phyloP scores from a whole-genome alignment of 2,888 invertebrate species.

The Toxonevra muliebris region DNA sequence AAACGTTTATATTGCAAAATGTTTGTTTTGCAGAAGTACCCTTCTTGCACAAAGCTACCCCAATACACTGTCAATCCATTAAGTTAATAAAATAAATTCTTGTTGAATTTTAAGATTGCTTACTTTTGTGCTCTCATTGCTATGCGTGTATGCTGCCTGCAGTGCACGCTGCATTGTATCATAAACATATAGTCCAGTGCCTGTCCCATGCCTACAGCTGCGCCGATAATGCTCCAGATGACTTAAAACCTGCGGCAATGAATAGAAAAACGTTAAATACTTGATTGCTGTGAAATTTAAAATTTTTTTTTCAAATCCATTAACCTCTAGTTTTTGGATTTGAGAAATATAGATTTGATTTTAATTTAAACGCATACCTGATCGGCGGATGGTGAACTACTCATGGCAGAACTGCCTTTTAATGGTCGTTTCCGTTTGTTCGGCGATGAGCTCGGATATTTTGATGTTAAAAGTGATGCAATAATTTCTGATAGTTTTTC shows the following conservation, averaged over 20 bases:
- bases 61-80: no score
- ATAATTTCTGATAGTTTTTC: conserved; percentile 87
- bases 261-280: not conserved
- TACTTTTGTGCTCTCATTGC: conserved; percentile 86
- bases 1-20: no score
- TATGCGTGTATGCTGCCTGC: conserved; percentile 86
- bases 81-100: no score
- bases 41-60: no score
- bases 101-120: no score
- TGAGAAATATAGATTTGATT: no score
- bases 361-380: conserved; percentile 66
- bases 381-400: conserved; percentile 81
- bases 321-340: no score
- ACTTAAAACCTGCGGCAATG: conserved; percentile 76
- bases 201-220: conserved; percentile 72
- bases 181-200: conserved; percentile 83
- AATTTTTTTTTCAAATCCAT: no score
- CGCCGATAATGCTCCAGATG: conserved; percentile 91
- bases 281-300: no score
- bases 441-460: conserved; percentile 88
- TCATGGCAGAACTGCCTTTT: conserved; percentile 75
- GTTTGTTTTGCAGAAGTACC: no score
- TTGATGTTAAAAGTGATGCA: conserved; percentile 79
- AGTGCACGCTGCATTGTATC: conserved; percentile 92
- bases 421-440: conserved; percentile 88